A percentile compares a stretch with the other conserved stretches of the same genome.
phyloP scores from a whole-genome alignment of 2,113 vertebrate genomes.

The Sander vitreus region DNA sequence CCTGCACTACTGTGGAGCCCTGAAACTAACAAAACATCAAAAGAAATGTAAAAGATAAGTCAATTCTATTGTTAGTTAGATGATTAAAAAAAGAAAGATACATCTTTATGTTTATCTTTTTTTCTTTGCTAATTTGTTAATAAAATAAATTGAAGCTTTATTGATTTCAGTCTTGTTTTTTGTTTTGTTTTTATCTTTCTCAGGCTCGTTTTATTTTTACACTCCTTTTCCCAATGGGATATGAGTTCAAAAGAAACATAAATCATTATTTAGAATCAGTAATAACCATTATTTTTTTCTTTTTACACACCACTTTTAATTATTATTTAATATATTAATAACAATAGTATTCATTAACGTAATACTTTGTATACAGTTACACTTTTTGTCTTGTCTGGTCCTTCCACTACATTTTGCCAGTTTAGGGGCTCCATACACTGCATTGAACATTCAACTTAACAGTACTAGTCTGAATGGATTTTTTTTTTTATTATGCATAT shows the following conservation, averaged over 20 bases:
- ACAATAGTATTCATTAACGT: no score
- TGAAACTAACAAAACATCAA: not conserved
- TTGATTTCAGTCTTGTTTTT: not conserved
- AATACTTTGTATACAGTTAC: not conserved
- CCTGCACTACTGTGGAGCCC: not conserved
- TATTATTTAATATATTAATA: no score
- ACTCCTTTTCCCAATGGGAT: not conserved
- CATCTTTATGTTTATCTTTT: not conserved
- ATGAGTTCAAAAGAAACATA: not conserved
- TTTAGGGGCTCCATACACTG: not conserved
- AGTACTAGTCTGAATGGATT: not conserved
- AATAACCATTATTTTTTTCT: no score
- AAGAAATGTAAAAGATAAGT: not conserved
- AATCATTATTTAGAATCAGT: no score
- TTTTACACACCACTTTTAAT: no score
- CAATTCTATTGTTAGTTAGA: not conserved
- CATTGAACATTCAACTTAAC: not conserved
- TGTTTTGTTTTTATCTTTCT: no score
- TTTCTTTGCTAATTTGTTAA: not conserved
- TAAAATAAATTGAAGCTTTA: not conserved
- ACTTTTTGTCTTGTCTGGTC: not conserved
- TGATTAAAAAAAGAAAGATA: not conserved
- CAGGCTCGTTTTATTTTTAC: not conserved
- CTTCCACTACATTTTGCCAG: not conserved
- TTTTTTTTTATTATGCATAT: not conserved